phyloP scores from a whole-genome alignment of 2,888 invertebrate species.

The Chloromyia formosa region DNA sequence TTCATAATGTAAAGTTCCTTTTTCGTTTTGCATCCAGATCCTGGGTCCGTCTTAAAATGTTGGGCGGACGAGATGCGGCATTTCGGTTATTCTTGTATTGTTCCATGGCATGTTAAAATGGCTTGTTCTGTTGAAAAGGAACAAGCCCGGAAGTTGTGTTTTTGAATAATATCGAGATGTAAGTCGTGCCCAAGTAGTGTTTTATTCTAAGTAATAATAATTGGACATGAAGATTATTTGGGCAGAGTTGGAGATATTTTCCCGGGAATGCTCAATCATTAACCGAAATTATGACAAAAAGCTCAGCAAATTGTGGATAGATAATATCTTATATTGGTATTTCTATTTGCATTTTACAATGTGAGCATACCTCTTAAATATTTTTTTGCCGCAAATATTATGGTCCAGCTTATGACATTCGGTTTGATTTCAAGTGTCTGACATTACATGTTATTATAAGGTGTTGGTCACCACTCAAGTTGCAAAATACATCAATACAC shows the following conservation, averaged over 20 bases:
- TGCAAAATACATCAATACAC: conserved; percentile 9
- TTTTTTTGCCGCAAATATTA: too few species aligned
- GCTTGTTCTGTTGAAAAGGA: conserved; percentile 35
- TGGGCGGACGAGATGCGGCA: not conserved
- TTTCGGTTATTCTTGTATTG: conserved; percentile 20
- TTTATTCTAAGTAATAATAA: conserved; percentile 32
- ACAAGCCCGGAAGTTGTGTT: conserved; percentile 37
- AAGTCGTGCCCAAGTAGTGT: conserved; percentile 36
- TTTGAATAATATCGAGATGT: conserved; percentile 44
- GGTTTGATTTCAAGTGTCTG: not conserved
- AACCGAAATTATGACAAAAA: too few species aligned
- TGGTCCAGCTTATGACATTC: too few species aligned
- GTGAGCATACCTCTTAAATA: too few species aligned
- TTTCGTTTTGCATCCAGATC: conserved; percentile 3
- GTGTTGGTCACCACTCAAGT: conserved; percentile 38
- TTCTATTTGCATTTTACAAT: too few species aligned
- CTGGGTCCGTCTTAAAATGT: conserved; percentile 16
- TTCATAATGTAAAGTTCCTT: conserved; percentile 39
- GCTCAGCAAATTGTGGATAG: too few species aligned
- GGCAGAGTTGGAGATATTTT: too few species aligned
- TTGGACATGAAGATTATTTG: conserved; percentile 21
- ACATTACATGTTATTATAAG: not conserved
- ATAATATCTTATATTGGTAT: too few species aligned
- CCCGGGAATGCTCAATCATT: too few species aligned
- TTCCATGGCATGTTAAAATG: conserved; percentile 29